Percentiles rank a stretch among this genome's conserved stretches.
Evolutionary conservation across 2,797 vertebrate species (phyloP).

Genomic region (Microtus californicus): DNA sequence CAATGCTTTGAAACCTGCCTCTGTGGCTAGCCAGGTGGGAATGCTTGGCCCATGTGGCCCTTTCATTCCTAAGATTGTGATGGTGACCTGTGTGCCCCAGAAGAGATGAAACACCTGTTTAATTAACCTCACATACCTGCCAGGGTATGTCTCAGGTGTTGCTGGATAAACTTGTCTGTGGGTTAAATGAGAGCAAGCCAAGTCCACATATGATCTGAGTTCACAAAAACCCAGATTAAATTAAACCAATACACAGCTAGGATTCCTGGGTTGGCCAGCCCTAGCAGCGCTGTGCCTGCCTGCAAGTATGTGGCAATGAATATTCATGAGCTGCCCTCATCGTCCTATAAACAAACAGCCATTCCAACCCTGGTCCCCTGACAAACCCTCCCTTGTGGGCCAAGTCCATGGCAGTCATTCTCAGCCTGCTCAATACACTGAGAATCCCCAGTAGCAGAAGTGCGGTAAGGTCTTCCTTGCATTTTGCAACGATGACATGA

Average conservation of each 20-base stretch:
- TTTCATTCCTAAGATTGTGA: background rate
- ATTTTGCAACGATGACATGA: background rate
- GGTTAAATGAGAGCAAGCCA: background rate
- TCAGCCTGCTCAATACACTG: background rate
- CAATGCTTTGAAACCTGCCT: background rate
- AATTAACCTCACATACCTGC: background rate
- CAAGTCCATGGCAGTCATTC: no score
- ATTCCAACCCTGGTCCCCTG: background rate
- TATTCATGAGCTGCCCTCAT: background rate
- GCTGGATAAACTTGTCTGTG: background rate
- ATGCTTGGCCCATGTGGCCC: no score
- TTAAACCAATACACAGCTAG: background rate
- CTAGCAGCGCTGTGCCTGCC: background rate
- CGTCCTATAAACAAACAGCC: rapidly evolving
- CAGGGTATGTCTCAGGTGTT: background rate
- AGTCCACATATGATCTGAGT: background rate
- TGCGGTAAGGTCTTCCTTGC: background rate
- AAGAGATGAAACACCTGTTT: background rate
- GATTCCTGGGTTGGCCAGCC: background rate
- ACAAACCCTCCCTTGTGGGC: no score
- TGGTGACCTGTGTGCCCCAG: background rate
- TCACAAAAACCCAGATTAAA: constrained; percentile 19
- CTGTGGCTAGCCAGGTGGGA: background rate
- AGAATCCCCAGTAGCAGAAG: background rate
- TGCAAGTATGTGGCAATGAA: background rate